Conservation (phyloP, 2,888 invertebrate genomes). For the Podotricha telesiphe region DNA sequence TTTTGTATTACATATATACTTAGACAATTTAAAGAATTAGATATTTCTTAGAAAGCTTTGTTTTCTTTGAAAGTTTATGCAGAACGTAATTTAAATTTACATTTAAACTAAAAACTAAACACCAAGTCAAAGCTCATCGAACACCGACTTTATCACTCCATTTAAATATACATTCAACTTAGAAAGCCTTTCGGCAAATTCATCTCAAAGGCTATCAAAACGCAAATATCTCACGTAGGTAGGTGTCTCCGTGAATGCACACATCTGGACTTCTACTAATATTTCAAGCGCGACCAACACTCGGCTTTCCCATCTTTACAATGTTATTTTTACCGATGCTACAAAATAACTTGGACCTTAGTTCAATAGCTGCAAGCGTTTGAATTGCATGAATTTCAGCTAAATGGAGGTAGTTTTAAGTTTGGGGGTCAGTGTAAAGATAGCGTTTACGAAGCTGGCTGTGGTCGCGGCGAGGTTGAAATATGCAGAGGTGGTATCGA, state of each 20-base stretch:
- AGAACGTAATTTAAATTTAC: background rate
- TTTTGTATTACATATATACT: too few species aligned
- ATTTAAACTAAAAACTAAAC: constrained; percentile 9
- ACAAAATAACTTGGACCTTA: constrained; percentile 38
- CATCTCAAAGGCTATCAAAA: constrained; percentile 74
- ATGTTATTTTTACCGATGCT: constrained; percentile 44
- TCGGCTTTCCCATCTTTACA: constrained; percentile 67
- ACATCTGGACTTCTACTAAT: constrained; percentile 76
- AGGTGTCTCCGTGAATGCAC: constrained; percentile 70
- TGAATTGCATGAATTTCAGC: constrained; percentile 41
- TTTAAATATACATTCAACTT: constrained; percentile 43
- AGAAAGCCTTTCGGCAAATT: constrained; percentile 49
- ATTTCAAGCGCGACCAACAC: constrained; percentile 76
- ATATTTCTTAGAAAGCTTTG: too few species aligned
- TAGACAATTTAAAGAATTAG: too few species aligned
- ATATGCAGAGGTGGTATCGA: constrained; percentile 81
- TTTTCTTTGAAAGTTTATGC: background rate
- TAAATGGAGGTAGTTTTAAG: constrained; percentile 44
- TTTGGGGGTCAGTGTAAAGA: constrained; percentile 66
- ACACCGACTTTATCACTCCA: constrained; percentile 37
- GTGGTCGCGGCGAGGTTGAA: constrained; percentile 75
- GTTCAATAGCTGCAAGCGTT: constrained; percentile 42
- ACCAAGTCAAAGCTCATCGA: constrained; percentile 28
- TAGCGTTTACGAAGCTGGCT: constrained; percentile 74
- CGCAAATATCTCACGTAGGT: constrained; percentile 71